Base-by-base conservation (phyloP, 2,113 vertebrate species). In the Pterophyllum scalare region DNA sequence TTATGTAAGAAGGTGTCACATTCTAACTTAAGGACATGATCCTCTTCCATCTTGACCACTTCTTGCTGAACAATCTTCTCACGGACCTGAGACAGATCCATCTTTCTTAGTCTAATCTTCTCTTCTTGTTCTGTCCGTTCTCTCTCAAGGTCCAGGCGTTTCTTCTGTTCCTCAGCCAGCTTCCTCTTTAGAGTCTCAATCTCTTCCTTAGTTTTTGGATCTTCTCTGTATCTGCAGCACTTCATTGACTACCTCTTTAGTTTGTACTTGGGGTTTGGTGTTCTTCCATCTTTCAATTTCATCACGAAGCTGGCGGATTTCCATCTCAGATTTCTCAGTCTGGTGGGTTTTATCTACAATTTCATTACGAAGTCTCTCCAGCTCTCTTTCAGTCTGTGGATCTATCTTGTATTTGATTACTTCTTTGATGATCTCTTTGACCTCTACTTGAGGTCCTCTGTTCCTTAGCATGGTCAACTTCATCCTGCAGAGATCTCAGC, bases 371-470 rank as follows among this genome's bases (percentile, higher is more conserved):
- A 99, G 98, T 75, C 92, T 93, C 87, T 97, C 97, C 11, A 99
- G 94, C 91, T 99, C 98, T 75, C 95, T 93, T 92, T 99, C 97
- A 0, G 97, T 97, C 91, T 98, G 96, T 0, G 98, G 98, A 88
- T 99, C 98, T 0, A 95, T 98, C 83, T 97, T 99, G 89, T 99
- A 99, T 87, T 97, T 98, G 81, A 99, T 98, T 46, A 99, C 97
- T 87, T 99, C 98, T 88, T 99, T 99, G 28, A 98, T 98, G 49
- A 97, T 97, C 80, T 99, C 98, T 85, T 97, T 98, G 67, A 97
- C 88, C 87, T 99, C 98, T 15, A 99, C 94, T 87, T 97, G 97
- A 7, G 98, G 97, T 2, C 97, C 98, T 90, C 98, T 95, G 90
- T 96, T 96, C 81, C 76, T 95, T 19, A 99, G 93, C 67, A 95